Evolutionary conservation across 2,888 invertebrate species (phyloP).

Genomic region (Calliopum simillimum): DNA sequence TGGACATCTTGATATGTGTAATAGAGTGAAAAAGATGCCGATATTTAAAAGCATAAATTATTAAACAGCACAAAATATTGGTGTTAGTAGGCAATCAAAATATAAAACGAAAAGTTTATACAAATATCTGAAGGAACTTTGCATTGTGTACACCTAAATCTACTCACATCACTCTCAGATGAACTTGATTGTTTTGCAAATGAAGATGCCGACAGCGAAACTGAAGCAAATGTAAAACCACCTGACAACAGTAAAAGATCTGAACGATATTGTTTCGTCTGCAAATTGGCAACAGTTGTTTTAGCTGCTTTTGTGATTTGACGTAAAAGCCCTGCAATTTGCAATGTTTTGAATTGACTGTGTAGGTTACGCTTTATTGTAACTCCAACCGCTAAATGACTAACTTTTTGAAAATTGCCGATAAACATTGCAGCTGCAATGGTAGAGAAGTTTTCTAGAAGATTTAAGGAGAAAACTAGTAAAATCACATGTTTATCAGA

Average conservation of each 20-base stretch:
- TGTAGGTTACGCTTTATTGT: conserved; percentile 14
- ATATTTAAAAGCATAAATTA: too few relatives aligned
- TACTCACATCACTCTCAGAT: conserved; percentile 56
- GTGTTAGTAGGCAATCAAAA: too few relatives aligned
- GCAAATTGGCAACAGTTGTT: conserved; percentile 34
- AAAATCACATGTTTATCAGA: too few relatives aligned
- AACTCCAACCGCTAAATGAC: conserved; percentile 42
- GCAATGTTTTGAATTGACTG: neutral
- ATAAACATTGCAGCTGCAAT: conserved; percentile 53
- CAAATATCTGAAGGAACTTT: neutral
- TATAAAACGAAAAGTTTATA: neutral
- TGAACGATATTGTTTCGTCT: conserved; percentile 51
- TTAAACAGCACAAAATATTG: too few relatives aligned
- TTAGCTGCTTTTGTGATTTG: conserved; percentile 26
- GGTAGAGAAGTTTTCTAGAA: conserved; percentile 19
- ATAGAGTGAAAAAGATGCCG: too few relatives aligned
- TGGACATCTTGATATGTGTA: too few relatives aligned
- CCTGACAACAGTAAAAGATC: conserved; percentile 53
- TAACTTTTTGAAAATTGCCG: conserved; percentile 46
- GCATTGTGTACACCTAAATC: conserved; percentile 37
- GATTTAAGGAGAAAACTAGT: too few relatives aligned
- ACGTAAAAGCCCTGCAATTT: neutral
- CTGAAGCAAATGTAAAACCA: neutral
- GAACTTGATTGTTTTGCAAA: conserved; percentile 39
- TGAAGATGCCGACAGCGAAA: conserved; percentile 30